Evolutionary conservation across 2,888 invertebrate genomes (phyloP).

Genomic region (Brachynemurus nebulosus): DNA sequence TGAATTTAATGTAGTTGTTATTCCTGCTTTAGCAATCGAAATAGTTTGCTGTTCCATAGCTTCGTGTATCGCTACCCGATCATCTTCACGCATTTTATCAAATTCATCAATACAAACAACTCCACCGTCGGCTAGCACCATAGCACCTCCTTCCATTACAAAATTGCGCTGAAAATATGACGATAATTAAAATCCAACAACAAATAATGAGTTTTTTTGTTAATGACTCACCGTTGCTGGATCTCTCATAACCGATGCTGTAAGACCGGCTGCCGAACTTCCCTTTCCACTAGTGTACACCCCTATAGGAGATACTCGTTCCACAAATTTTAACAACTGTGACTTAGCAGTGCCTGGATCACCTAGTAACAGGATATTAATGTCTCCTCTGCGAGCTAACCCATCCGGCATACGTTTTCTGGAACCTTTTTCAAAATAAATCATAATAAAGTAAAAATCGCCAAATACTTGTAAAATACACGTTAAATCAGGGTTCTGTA

Average conservation of each 20-base stretch:
- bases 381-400: conserved; percentile 87
- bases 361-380: conserved; percentile 86
- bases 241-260: conserved; percentile 92
- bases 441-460: neutral
- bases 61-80: conserved; percentile 97
- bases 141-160: conserved; percentile 97
- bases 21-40: conserved; percentile 98
- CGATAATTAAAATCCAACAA: neutral
- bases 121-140: conserved; percentile 98
- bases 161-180: conserved; percentile 61
- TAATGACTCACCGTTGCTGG: conserved; percentile 61
- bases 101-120: conserved; percentile 99
- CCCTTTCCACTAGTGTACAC: conserved; percentile 99
- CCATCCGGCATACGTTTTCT: conserved; percentile 89
- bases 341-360: conserved; percentile 99
- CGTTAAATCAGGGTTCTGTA: too few species aligned
- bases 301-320: conserved; percentile 84
- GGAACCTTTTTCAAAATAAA: conserved; percentile 37
- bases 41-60: conserved; percentile 99
- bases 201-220: neutral
- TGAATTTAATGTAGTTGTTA: conserved; percentile 96
- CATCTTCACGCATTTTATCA: conserved; percentile 99
- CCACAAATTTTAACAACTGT: conserved; percentile 93
- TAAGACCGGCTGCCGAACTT: conserved; percentile 96
- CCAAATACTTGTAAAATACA: neutral